These are phyloP conservation scores for Pogonus chalceus DNA, from an alignment of 1,140 invertebrate genomes.

Conservation along the genomic window DNA sequence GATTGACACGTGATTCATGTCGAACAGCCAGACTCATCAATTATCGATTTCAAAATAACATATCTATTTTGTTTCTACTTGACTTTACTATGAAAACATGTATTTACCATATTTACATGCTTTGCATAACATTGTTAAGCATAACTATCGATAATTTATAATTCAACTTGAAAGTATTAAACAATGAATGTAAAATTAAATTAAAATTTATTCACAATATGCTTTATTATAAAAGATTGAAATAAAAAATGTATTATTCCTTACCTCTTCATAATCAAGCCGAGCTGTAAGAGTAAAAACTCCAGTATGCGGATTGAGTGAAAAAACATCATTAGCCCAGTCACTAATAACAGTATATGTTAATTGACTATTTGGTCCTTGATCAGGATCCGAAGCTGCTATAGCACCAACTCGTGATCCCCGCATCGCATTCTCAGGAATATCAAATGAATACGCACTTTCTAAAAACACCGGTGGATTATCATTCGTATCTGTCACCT, in stretches of 20 bases:
- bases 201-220: not conserved
- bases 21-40: too few species aligned
- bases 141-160: too few species aligned
- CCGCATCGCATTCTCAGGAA: constrained; percentile 71
- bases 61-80: too few species aligned
- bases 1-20: too few species aligned
- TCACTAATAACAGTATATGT: constrained; percentile 83
- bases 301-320: constrained; percentile 79
- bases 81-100: too few species aligned
- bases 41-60: too few species aligned
- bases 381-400: constrained; percentile 70
- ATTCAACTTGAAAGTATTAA: not conserved
- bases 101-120: too few species aligned
- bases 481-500: constrained; percentile 90
- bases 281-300: constrained; percentile 79
- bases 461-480: constrained; percentile 83
- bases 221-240: not conserved
- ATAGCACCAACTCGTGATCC: constrained; percentile 75
- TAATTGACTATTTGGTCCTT: constrained; percentile 76
- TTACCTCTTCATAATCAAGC: constrained; percentile 88
- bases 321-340: constrained; percentile 91
- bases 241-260: too few species aligned
- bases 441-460: constrained; percentile 77
- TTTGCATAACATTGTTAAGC: too few species aligned
- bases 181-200: not conserved